These are phyloP conservation scores for Plutomurus gul DNA, from an alignment of 1,140 invertebrate genomes.

Conservation along the genomic window DNA sequence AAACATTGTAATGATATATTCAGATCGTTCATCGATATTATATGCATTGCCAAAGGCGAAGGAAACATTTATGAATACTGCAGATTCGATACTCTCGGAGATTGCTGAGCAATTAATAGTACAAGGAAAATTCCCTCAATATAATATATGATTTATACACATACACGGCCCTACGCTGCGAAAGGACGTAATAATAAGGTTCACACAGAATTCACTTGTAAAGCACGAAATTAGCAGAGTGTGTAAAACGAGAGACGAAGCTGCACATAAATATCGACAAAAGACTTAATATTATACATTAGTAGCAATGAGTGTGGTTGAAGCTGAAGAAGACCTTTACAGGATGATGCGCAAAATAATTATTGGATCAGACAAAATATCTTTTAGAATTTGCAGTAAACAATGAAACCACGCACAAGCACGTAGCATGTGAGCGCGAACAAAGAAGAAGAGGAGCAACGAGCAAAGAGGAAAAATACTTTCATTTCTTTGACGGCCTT, in stretches of 20 bases:
- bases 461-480: background rate
- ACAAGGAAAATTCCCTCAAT: no score
- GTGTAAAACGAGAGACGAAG: background rate
- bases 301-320: background rate
- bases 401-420: no score
- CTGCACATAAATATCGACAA: background rate
- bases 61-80: no score
- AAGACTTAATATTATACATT: background rate
- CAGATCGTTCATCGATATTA: no score
- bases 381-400: no score
- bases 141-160: no score
- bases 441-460: background rate
- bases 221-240: background rate
- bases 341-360: background rate
- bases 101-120: no score
- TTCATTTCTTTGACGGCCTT: background rate
- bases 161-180: no score
- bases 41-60: no score
- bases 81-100: no score
- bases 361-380: background rate
- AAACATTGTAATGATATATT: no score
- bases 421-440: background rate
- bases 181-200: background rate
- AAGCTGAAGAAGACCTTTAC: background rate
- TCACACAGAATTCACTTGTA: background rate